A percentile compares a stretch with the other conserved stretches of the same genome.
phyloP scores from a whole-genome alignment of 2,888 invertebrate genomes.

The Tromatobia lineatoria region DNA sequence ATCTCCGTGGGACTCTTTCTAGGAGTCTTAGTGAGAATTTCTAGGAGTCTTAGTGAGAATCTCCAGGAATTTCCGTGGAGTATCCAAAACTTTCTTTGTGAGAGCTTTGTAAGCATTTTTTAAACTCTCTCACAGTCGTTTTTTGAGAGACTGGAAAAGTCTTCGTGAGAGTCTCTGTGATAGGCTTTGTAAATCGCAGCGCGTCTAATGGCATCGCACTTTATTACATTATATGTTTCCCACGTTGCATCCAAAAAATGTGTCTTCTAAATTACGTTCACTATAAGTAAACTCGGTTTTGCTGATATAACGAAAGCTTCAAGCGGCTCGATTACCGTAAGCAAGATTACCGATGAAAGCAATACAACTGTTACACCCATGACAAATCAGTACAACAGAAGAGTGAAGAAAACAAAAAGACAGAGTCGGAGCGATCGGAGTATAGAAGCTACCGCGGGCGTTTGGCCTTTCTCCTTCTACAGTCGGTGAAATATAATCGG shows the following conservation, averaged over 20 bases:
- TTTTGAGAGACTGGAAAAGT: too few relatives aligned
- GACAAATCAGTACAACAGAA: slow-evolving; percentile 12
- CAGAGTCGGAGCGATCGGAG: background rate
- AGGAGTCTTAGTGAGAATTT: too few relatives aligned
- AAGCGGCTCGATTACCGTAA: background rate
- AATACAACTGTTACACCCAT: background rate
- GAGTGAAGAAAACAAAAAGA: slow-evolving; percentile 5
- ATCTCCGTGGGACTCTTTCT: too few relatives aligned
- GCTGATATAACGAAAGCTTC: slow-evolving; percentile 16
- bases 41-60: too few relatives aligned
- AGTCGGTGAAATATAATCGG: slow-evolving; percentile 51
- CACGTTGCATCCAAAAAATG: background rate
- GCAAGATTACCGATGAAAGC: slow-evolving; percentile 12
- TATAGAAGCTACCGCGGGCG: slow-evolving; percentile 34
- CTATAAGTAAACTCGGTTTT: background rate
- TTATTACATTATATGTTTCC: too few relatives aligned
- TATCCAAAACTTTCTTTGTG: too few relatives aligned
- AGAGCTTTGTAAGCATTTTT: too few relatives aligned
- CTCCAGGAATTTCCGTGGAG: too few relatives aligned
- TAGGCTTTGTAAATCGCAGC: too few relatives aligned
- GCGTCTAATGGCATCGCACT: too few relatives aligned
- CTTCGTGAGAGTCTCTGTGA: too few relatives aligned
- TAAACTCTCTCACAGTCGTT: too few relatives aligned
- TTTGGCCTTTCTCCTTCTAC: slow-evolving; percentile 62
- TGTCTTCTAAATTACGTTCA: background rate